Base-by-base conservation (phyloP, 1,140 invertebrate species). In the Manduca sexta region DNA sequence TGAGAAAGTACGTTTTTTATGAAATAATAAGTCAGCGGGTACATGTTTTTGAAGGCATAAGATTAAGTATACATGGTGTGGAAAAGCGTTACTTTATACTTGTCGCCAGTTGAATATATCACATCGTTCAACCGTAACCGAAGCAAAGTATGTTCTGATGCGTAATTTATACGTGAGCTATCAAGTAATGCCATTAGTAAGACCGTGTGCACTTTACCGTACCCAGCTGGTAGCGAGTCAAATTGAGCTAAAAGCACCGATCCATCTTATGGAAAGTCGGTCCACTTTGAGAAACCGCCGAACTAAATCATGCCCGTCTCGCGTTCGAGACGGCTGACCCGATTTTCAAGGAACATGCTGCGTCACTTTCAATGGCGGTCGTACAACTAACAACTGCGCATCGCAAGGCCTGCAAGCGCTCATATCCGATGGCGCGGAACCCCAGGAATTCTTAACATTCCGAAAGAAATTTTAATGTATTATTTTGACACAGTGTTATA, bases 191-290 rank as follows among this genome's bases (percentile, higher is more conserved):
- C 51, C 44, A 63, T 66, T 64, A 61, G 60, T 58, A 60, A 42
- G 46, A 56, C 37, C 42, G 49, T 64, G 43, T 61, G 61, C 61
- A 72, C 66, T 70, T 65, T 52, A 59, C 46, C 60, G 68, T 62
- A 68, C 63, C 41, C 63, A 75, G 67, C 70, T 74, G 71, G 44
- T 58, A 61, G 45, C 8, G 55, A 68, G 55, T 62, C 57, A 68
- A 69, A 69, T 72, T 69, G 71, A 74, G 59, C 64, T 77, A 77
- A 80, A 80, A 80, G 76, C 76, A 63, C 77, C 68, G 63, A 74
- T 75, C 70, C 74, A 75, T 80, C 69, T 77, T 70, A 59, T 44
- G 55, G 56, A 56, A 69, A 70, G 63, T 70, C 64, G 53, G 66
- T 70, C 62, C 65, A 74, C 62, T 73, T 69, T 65, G 56, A 73